Percentiles rank a stretch among this genome's conserved stretches.
These are phyloP conservation scores for Petromus typicus DNA, from an alignment of 2,113 vertebrate genomes.

Conservation along the genomic window DNA sequence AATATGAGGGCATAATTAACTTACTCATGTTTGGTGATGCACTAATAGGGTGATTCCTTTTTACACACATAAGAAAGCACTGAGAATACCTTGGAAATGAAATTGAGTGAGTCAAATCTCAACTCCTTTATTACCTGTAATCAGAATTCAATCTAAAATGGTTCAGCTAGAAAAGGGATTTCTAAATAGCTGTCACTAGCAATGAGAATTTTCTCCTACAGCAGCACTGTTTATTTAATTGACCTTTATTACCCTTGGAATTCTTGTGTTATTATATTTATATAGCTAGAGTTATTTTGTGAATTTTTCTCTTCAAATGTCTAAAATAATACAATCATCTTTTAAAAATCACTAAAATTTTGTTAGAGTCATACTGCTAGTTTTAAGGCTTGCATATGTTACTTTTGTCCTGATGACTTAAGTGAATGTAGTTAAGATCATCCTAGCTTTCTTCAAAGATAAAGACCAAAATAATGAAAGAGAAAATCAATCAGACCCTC, in stretches of 20 bases:
- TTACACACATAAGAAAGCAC: neutral
- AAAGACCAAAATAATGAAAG: neutral
- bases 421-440: neutral
- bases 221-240: slow-evolving; percentile 9
- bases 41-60: neutral
- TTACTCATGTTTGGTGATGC: neutral
- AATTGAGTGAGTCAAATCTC: neutral
- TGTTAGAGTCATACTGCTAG: neutral
- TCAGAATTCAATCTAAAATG: slow-evolving; percentile 41
- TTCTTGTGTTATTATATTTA: neutral
- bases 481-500: neutral
- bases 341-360: neutral
- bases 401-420: neutral
- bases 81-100: neutral
- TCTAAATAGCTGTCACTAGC: slow-evolving; percentile 10
- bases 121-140: neutral
- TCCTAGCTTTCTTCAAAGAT: neutral
- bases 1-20: too few species aligned
- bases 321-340: slow-evolving; percentile 22
- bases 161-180: slow-evolving; percentile 43
- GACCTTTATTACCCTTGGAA: neutral
- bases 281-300: neutral
- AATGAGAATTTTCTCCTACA: slow-evolving; percentile 23
- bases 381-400: neutral
- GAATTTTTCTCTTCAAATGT: neutral